phyloP scores from a whole-genome alignment of 1,140 invertebrate species.

The Brachionus rotundiformis region DNA sequence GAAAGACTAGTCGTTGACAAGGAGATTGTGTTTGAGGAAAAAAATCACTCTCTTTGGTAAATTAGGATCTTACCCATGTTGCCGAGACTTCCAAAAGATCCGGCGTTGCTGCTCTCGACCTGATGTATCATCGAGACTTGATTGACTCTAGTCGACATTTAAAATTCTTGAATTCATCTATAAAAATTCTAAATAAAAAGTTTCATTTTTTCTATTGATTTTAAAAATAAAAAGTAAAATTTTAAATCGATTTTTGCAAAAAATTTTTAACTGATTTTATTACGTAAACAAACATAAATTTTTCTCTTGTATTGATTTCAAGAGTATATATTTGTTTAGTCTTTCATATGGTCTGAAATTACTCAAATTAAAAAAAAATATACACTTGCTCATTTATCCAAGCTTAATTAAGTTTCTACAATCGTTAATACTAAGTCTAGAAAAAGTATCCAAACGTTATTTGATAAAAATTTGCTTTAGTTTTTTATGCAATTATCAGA shows the following conservation, averaged over 20 bases:
- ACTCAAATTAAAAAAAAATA: background rate
- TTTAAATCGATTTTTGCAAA: background rate
- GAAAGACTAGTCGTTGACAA: slow-evolving; percentile 6
- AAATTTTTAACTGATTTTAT: background rate
- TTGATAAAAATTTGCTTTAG: background rate
- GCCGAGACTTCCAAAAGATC: slow-evolving; percentile 2
- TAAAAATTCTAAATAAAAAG: background rate
- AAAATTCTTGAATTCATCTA: slow-evolving; percentile 1
- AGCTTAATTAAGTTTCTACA: background rate
- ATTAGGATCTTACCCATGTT: slow-evolving; percentile 9
- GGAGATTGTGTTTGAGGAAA: background rate
- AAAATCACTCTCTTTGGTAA: background rate
- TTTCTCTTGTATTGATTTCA: slow-evolving; percentile 3
- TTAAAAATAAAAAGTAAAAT: background rate
- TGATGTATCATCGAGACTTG: slow-evolving; percentile 32
- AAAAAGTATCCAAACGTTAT: background rate
- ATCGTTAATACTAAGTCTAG: background rate
- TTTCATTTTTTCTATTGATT: background rate
- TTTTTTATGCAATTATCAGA: background rate
- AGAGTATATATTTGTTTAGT: background rate
- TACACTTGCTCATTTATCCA: too few species aligned
- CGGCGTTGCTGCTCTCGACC: slow-evolving; percentile 22
- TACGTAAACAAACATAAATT: slow-evolving; percentile 11
- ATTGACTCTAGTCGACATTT: slow-evolving; percentile 39
- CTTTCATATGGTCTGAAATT: background rate